A percentile compares a stretch with the other conserved stretches of the same genome.
Conservation (phyloP, 2,888 invertebrate species). For the Tupiocoris notatus region DNA sequence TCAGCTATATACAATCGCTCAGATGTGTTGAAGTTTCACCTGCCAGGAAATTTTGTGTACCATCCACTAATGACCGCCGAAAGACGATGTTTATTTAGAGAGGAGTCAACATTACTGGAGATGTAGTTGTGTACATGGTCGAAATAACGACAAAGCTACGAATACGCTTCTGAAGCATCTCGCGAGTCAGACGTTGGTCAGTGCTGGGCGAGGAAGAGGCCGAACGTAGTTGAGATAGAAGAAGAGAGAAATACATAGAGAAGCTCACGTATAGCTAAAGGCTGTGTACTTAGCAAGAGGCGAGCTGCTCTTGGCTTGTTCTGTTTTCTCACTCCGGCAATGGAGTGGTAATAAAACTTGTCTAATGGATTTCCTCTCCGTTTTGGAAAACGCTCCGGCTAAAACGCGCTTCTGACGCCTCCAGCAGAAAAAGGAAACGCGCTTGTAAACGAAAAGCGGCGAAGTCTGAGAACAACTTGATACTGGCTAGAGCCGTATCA, state of each 20-base stretch:
- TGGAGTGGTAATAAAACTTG: not conserved
- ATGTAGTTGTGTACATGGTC: no score
- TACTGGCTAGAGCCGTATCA: no score
- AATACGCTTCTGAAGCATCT: not conserved
- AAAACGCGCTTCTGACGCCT: not conserved
- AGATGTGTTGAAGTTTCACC: no score
- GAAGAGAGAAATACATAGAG: not conserved
- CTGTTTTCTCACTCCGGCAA: not conserved
- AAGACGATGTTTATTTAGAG: no score
- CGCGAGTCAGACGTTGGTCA: not conserved
- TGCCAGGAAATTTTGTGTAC: no score
- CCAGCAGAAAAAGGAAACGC: not conserved
- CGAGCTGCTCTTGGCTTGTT: not conserved
- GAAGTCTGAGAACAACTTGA: no score
- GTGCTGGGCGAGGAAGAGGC: not conserved
- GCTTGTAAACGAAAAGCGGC: no score
- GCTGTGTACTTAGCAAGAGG: not conserved
- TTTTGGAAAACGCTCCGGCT: not conserved
- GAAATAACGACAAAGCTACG: not conserved
- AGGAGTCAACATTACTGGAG: no score
- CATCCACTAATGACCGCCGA: no score
- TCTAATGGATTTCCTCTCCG: not conserved
- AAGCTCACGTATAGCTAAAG: no score
- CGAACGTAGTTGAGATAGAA: not conserved
- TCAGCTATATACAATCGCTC: no score